Base-by-base conservation (phyloP, 2,113 vertebrate genomes). In the Girardinichthys multiradiatus region DNA sequence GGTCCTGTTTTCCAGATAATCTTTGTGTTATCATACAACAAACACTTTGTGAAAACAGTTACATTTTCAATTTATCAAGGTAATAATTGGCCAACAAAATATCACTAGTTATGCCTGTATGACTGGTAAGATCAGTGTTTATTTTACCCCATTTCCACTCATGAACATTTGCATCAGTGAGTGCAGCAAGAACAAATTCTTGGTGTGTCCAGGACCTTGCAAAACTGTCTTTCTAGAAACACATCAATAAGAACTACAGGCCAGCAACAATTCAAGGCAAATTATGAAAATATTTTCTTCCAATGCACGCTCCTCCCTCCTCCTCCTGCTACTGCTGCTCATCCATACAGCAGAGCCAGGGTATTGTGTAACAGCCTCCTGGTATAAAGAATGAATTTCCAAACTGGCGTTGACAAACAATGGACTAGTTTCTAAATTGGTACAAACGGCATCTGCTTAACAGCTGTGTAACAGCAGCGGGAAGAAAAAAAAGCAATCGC, bases 361-460 rank as follows among this genome's bases (percentile, higher is more conserved):
- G 63, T 68, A 59, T 85, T 87, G 66, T 68, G 9, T 69, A 66
- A 86, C 82, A 65, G 77, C 14, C 61, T 80, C 84, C 30, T 45
- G 24, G 62, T 80, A 70, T 93, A 92, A 94, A 91, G 84, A 90
- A 93, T 92, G 90, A 83, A 91, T 90, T 87, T 89, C 83, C 86
- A 90, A 91, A 94, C 79, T 77, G 82, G 77, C 89, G 88, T 90
- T 92, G 92, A 93, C 90, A 93, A 93, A 94, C 91, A 92, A 92
- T 82, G 89, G 86, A 80, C 81, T 84, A 33, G 84, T 84, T 88
- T 82, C 88, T 87, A 93, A 92, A 93, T 90, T 90, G 91, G 84
- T 91, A 91, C 91, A 93, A 92, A 92, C 87, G 91, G 84, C 91
- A 91, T 90, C 87, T 92, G 92, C 87, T 93, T 91, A 92, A 91